phyloP scores from a whole-genome alignment of 1,140 invertebrate genomes.

The Anoplolepis gracilipes region DNA sequence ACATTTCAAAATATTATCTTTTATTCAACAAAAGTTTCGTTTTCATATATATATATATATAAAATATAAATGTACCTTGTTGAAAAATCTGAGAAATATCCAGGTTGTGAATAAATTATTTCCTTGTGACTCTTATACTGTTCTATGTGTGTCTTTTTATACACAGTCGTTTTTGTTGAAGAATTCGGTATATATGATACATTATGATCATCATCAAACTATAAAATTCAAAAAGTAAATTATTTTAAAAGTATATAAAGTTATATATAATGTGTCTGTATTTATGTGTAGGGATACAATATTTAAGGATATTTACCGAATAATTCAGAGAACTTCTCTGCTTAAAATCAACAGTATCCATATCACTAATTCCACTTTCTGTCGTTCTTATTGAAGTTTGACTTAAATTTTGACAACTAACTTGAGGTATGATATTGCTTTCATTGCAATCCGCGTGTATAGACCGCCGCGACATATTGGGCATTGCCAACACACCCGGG shows the following conservation, averaged over 20 bases:
- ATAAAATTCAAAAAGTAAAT: background rate
- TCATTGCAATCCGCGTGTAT: slow-evolving; percentile 80
- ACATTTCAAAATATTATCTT: slow-evolving; percentile 2
- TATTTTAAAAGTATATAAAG: slow-evolving; percentile 3
- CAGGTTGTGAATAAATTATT: slow-evolving; percentile 70
- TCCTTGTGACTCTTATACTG: slow-evolving; percentile 68
- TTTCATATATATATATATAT: background rate
- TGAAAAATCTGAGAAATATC: slow-evolving; percentile 13
- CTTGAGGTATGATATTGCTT: slow-evolving; percentile 70
- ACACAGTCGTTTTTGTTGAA: slow-evolving; percentile 62
- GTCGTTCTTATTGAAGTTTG: slow-evolving; percentile 67
- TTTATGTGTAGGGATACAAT: slow-evolving; percentile 7
- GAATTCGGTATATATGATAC: slow-evolving; percentile 11
- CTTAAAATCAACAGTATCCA: slow-evolving; percentile 55
- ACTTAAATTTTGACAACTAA: slow-evolving; percentile 74
- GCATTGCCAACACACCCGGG: slow-evolving; percentile 91
- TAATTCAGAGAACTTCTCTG: slow-evolving; percentile 58
- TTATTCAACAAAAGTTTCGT: background rate
- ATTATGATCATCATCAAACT: slow-evolving; percentile 10
- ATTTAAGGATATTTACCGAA: slow-evolving; percentile 59
- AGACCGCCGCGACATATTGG: slow-evolving; percentile 92
- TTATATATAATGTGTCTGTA: background rate
- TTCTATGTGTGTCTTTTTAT: slow-evolving; percentile 76
- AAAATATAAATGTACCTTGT: slow-evolving; percentile 63
- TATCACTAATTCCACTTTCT: slow-evolving; percentile 61